Evolutionary conservation across 23 tunicate genomes (phyloP).

Genomic region (Trididemnum nubilum): DNA sequence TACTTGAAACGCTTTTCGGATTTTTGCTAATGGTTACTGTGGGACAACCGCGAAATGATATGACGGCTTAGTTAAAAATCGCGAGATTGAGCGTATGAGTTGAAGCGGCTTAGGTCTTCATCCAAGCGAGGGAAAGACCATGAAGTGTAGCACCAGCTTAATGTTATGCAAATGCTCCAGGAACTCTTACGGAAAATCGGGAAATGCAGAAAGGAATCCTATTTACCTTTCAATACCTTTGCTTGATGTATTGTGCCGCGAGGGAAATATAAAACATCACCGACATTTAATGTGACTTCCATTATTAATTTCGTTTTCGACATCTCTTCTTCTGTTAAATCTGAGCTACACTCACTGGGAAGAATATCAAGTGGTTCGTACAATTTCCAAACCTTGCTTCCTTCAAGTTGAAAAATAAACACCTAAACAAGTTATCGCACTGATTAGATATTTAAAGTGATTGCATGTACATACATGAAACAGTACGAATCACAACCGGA

Average conservation of each 20-base stretch:
- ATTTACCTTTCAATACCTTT: conserved; percentile 43
- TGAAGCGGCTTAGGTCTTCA: no score
- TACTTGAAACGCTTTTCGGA: no score
- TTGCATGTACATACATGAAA: background rate
- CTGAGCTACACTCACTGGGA: conserved; percentile 46
- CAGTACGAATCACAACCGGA: no score
- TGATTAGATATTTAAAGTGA: background rate
- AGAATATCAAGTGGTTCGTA: conserved; percentile 48
- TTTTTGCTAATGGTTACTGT: no score
- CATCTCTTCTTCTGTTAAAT: conserved; percentile 33
- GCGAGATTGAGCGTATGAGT: no score
- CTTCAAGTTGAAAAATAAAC: conserved; percentile 71
- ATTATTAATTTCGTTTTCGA: conserved; percentile 19
- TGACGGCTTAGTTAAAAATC: no score
- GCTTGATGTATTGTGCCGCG: conserved; percentile 76
- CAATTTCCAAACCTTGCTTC: conserved; percentile 61
- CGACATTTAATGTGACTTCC: conserved; percentile 46
- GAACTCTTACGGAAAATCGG: no score
- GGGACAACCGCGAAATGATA: no score
- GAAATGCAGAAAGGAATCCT: no score
- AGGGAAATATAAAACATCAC: conserved; percentile 70
- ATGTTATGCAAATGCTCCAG: no score
- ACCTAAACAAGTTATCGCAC: conserved; percentile 48
- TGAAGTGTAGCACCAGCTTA: no score
- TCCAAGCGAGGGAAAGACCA: no score